These are phyloP conservation scores for Heterodera filipjevi DNA, from an alignment of 2,888 invertebrate species.

Conservation along the genomic window DNA sequence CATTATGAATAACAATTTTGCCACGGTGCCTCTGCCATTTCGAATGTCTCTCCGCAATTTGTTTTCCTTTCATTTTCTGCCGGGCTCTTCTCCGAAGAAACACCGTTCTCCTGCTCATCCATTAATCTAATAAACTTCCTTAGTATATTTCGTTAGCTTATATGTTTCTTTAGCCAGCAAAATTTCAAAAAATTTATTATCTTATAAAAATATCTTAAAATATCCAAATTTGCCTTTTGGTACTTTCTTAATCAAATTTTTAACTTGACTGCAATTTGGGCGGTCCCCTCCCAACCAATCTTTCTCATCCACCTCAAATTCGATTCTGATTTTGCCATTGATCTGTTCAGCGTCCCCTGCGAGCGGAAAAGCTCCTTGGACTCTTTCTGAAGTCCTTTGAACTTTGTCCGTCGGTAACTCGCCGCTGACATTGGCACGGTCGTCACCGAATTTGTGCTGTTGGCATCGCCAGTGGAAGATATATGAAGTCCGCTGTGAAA, in stretches of 20 bases:
- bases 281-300: background rate
- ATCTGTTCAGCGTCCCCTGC: conserved; percentile 26
- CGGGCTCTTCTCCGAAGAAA: conserved; percentile 6
- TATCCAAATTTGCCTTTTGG: background rate
- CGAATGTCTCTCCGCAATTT: background rate
- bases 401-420: background rate
- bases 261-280: too few species aligned
- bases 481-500: background rate
- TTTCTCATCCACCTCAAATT: conserved; percentile 33
- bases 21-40: background rate
- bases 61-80: background rate
- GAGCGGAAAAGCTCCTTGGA: conserved; percentile 10
- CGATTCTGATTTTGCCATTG: conserved; percentile 40
- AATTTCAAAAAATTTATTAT: background rate
- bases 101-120: background rate
- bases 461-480: background rate
- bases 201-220: too few species aligned
- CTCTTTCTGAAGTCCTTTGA: conserved; percentile 1
- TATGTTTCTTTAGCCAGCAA: too few species aligned
- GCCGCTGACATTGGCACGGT: background rate
- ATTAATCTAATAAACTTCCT: background rate
- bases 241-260: background rate
- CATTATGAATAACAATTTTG: background rate
- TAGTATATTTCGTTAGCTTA: too few species aligned
- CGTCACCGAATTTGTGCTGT: background rate